A percentile compares a stretch with the other conserved stretches of the same genome.
Conservation (phyloP, 2,797 vertebrate genomes). For the Labroides dimidiatus region DNA sequence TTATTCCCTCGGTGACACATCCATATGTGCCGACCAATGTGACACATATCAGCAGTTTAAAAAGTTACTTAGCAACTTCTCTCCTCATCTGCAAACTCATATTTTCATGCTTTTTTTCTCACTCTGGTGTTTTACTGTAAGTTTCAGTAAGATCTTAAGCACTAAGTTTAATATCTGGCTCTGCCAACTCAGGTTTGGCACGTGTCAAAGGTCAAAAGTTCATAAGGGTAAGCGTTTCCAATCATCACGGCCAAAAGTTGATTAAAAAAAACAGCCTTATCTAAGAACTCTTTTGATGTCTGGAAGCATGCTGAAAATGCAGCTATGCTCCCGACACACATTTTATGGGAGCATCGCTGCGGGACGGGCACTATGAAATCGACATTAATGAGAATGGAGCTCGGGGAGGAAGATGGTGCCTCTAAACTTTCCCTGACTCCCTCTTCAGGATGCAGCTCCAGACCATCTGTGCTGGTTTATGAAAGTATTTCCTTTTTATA, state of each 20-base stretch:
- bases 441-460: constrained; percentile 51
- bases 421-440: constrained; percentile 73
- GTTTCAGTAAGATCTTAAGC: constrained; percentile 13
- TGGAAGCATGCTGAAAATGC: constrained; percentile 68
- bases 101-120: background rate
- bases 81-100: constrained; percentile 18
- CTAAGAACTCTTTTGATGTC: constrained; percentile 73
- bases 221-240: constrained; percentile 64
- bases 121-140: constrained; percentile 17
- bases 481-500: constrained; percentile 28
- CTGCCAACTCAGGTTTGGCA: background rate
- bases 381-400: constrained; percentile 82
- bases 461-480: constrained; percentile 26
- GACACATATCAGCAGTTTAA: constrained; percentile 52
- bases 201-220: constrained; percentile 62
- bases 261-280: constrained; percentile 68
- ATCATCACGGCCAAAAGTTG: constrained; percentile 43
- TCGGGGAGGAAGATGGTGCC: constrained; percentile 55
- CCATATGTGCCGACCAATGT: constrained; percentile 49
- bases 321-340: constrained; percentile 66
- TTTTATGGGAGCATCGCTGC: constrained; percentile 63
- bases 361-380: constrained; percentile 79
- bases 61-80: constrained; percentile 45
- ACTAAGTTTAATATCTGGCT: background rate
- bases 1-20: constrained; percentile 49